Evolutionary conservation across 2,797 vertebrate genomes (phyloP).

Genomic region (Cynodonichthys magdalenae): DNA sequence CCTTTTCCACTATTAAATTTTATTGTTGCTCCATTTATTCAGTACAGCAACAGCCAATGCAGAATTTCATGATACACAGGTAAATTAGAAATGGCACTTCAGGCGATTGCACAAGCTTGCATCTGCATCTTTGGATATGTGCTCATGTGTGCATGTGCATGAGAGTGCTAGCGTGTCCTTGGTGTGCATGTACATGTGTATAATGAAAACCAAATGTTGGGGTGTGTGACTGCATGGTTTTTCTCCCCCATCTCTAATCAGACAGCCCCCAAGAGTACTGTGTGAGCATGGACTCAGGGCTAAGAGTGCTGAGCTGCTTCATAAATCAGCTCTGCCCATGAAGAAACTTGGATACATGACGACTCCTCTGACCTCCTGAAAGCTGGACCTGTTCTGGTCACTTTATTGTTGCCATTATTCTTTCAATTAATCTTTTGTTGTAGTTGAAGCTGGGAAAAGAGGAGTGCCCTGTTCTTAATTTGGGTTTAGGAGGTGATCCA

Average conservation of each 20-base stretch:
- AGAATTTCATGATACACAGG: conserved; percentile 51
- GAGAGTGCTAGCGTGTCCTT: conserved; percentile 47
- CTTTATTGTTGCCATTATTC: conserved; percentile 3
- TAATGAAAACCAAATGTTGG: conserved; percentile 80
- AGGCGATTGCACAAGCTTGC: conserved; percentile 67
- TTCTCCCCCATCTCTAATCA: conserved; percentile 83
- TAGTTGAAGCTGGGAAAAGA: conserved; percentile 20
- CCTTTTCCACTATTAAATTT: conserved; percentile 13
- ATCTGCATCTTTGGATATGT: conserved; percentile 47
- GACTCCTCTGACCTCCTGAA: conserved; percentile 55
- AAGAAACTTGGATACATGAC: conserved; percentile 66
- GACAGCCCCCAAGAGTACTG: conserved; percentile 77
- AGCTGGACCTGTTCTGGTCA: conserved; percentile 23
- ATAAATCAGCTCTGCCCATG: conserved; percentile 80
- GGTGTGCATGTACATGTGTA: conserved; percentile 59
- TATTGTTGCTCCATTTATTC: conserved; percentile 22
- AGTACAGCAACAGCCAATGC: conserved; percentile 20
- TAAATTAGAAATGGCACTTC: conserved; percentile 68
- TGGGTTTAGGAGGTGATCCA: conserved; percentile 10
- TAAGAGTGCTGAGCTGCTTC: conserved; percentile 70
- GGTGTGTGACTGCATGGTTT: conserved; percentile 74
- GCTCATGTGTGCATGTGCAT: conserved; percentile 20
- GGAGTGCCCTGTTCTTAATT: conserved; percentile 4
- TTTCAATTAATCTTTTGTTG: conserved; percentile 8
- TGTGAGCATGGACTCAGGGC: conserved; percentile 68